Evolutionary conservation across 2,113 vertebrate species (phyloP).

Genomic region (Hemibagrus wyckioides): DNA sequence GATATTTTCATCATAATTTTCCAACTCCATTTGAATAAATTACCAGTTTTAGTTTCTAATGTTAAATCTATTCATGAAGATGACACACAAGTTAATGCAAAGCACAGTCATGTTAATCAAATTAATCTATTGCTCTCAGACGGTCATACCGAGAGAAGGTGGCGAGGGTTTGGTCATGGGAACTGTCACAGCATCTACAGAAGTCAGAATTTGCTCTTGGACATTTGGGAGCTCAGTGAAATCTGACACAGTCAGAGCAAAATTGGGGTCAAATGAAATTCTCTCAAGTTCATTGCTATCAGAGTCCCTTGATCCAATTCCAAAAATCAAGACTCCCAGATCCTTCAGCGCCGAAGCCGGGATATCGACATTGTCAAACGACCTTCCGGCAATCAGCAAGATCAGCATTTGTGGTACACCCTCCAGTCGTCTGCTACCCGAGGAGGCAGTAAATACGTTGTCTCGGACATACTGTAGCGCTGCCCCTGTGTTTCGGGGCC

Average conservation of each 20-base stretch:
- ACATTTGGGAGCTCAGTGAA: slow-evolving; percentile 56
- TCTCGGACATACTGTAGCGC: slow-evolving; percentile 67
- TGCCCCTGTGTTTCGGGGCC: slow-evolving; percentile 71
- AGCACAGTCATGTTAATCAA: neutral
- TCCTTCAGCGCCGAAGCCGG: slow-evolving; percentile 53
- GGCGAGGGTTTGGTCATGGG: slow-evolving; percentile 13
- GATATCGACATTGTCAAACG: slow-evolving; percentile 65
- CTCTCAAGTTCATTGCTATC: slow-evolving; percentile 55
- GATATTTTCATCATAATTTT: no score
- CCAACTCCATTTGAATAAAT: no score
- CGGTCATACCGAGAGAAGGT: slow-evolving; percentile 18
- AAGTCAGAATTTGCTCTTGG: slow-evolving; percentile 32
- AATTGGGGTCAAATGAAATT: slow-evolving; percentile 54
- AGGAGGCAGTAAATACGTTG: slow-evolving; percentile 70
- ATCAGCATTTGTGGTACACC: slow-evolving; percentile 76
- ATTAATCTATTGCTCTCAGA: neutral
- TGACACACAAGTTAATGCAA: neutral
- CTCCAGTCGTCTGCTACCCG: slow-evolving; percentile 78
- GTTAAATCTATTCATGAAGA: neutral
- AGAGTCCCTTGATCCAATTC: slow-evolving; percentile 65
- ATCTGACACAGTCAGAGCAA: slow-evolving; percentile 54
- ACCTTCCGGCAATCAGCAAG: slow-evolving; percentile 74
- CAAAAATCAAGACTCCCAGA: slow-evolving; percentile 70
- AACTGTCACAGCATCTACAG: neutral
- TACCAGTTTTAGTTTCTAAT: neutral